Percentiles rank a stretch among this genome's conserved stretches.
Evolutionary conservation across 2,888 invertebrate genomes (phyloP).

Genomic region (Andrena fulva): DNA sequence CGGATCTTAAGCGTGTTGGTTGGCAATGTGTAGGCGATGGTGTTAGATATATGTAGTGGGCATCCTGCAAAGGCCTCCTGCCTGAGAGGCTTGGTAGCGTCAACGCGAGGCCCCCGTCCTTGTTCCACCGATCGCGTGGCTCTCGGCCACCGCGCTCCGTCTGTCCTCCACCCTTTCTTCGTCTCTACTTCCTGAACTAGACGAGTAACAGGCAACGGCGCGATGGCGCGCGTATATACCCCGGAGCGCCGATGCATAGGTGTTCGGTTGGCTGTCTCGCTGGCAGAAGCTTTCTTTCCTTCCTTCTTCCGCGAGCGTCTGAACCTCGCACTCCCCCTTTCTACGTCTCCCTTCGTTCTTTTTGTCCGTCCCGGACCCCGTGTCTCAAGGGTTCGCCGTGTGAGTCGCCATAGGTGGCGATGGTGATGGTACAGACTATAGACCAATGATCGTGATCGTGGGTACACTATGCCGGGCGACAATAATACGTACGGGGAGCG

Average conservation of each 20-base stretch:
- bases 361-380: constrained; percentile 14
- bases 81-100: constrained; percentile 66
- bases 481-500: constrained; percentile 18
- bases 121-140: constrained; percentile 7
- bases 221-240: constrained; percentile 2
- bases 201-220: constrained; percentile 22
- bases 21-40: constrained; percentile 24
- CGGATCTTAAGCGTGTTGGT: constrained; percentile 44
- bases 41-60: constrained; percentile 68
- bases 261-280: constrained; percentile 36
- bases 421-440: neutral
- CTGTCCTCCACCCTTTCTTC: constrained; percentile 42
- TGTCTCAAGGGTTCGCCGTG: constrained; percentile 7
- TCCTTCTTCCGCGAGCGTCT: constrained; percentile 12
- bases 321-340: constrained; percentile 20
- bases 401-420: neutral
- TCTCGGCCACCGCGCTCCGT: constrained; percentile 25
- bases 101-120: constrained; percentile 23
- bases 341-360: constrained; percentile 25
- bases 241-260: constrained; percentile 25
- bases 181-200: constrained; percentile 34
- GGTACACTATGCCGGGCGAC: constrained; percentile 17
- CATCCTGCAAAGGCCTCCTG: constrained; percentile 73
- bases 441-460: constrained; percentile 37
- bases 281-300: constrained; percentile 17